Evolutionary conservation across 2,888 invertebrate species (phyloP), one percentile per base, ranked within the genome.

Genomic region (Spialia ferax): DNA sequence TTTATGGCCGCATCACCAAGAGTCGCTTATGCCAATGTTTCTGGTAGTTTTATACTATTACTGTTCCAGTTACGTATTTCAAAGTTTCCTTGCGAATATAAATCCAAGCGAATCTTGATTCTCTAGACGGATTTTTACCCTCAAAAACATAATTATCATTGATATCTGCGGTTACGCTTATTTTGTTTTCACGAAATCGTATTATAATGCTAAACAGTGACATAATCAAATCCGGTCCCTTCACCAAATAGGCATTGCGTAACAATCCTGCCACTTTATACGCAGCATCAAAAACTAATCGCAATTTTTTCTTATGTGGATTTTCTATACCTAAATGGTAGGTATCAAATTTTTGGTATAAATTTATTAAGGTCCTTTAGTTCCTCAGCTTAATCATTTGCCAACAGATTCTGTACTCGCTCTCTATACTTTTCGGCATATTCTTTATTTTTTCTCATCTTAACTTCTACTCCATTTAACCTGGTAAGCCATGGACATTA

Each of bases 141-240:
- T 35, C 2, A 73, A 48, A 63, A 71, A 74, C 73, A 70, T n/a
- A n/a, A n/a, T n/a, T 73, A 18, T 75, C 73, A 18, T 71, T 68
- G 3, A 73, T 73, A 22, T 74, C 74, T 2, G 63, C 73, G 8
- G 69, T 63, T 8, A 73, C 65, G 1, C 63, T 69, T 71, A 83
- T 68, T 45, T 64, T 71, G 13, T 77, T 71, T 70, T 80, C 77
- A 50, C 86, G 66, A 67, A 87, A 88, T 1, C 82, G 77, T 23
- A 38, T n/a, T 42, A 42, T 57, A 68, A 86, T 79, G 2, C 82
- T 80, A 0, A 78, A 63, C 50, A 88, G 66, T 7, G 83, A 75
- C 6, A 15, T 15, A 2, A 77, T 60, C 20, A 76, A 50, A 38
- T 78, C 77, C 0, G 77, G 77, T 0, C 77, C 77, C 8, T 55